Evolutionary conservation across 2,888 invertebrate species (phyloP).

Genomic region (Galerucella calmariensis): DNA sequence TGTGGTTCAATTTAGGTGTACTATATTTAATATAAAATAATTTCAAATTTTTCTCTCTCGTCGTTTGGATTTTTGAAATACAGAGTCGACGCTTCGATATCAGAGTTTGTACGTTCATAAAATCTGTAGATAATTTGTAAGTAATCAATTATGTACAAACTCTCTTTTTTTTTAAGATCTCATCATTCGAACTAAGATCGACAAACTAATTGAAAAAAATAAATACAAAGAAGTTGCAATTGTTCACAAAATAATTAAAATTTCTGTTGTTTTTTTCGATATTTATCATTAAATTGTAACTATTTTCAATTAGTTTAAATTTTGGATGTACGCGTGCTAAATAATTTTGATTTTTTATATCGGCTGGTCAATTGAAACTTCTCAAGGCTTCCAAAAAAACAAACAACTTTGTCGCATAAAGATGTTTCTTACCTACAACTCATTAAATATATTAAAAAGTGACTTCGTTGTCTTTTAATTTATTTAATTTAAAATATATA

Average conservation of each 20-base stretch:
- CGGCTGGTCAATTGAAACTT: constrained; percentile 27
- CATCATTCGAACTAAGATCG: neutral
- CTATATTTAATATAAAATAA: constrained; percentile 55
- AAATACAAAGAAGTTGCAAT: neutral
- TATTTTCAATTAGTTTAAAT: neutral
- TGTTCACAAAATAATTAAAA: too few species aligned
- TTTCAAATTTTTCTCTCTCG: constrained; percentile 32
- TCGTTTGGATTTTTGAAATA: neutral
- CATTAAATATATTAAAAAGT: constrained; percentile 25
- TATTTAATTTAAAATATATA: constrained; percentile 6
- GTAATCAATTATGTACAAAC: constrained; percentile 10
- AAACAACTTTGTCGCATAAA: constrained; percentile 7
- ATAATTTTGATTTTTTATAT: constrained; percentile 15
- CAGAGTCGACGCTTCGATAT: neutral
- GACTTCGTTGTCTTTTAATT: constrained; percentile 19
- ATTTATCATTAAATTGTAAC: neutral
- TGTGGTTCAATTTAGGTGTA: constrained; percentile 64
- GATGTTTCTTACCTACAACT: constrained; percentile 7
- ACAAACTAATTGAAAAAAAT: neutral
- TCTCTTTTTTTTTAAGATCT: constrained; percentile 25
- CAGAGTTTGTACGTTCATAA: constrained; percentile 17
- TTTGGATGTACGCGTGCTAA: constrained; percentile 15
- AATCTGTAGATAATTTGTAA: constrained; percentile 25
- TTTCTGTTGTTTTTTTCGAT: too few species aligned
- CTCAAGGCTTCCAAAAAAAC: constrained; percentile 17